phyloP scores from a whole-genome alignment of 92 coral and sea anemone species.

The Porites lobata region DNA sequence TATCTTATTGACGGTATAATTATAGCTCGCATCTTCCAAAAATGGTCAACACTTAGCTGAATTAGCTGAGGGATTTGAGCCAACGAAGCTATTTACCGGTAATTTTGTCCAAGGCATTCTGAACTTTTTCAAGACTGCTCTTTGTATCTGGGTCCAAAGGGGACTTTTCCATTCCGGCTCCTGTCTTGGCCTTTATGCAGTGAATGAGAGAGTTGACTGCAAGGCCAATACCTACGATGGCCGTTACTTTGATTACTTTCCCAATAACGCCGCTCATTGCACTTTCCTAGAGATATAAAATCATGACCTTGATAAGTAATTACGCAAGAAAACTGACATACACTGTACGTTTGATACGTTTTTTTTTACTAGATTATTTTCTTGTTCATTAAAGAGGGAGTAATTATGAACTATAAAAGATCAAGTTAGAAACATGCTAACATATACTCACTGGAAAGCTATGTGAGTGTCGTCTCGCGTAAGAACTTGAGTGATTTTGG shows the following conservation, averaged over 20 bases:
- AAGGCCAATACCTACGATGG: constrained; percentile 34
- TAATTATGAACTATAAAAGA: too few species aligned
- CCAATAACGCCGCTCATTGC: constrained; percentile 26
- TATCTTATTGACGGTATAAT: too few species aligned
- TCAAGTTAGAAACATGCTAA: too few species aligned
- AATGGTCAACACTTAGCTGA: too few species aligned
- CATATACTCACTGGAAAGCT: too few species aligned
- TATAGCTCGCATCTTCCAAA: too few species aligned
- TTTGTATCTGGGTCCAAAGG: constrained; percentile 34
- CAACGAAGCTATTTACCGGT: not conserved
- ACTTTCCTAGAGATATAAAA: constrained; percentile 30
- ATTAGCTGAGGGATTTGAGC: too few species aligned
- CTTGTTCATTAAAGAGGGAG: too few species aligned
- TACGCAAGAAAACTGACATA: not conserved
- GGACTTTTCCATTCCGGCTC: constrained; percentile 47
- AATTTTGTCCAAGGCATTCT: constrained; percentile 33
- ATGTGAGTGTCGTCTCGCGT: too few species aligned
- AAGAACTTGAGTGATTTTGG: too few species aligned
- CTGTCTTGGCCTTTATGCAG: constrained; percentile 33
- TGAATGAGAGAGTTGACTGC: constrained; percentile 42
- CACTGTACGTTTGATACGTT: too few species aligned
- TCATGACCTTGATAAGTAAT: not conserved
- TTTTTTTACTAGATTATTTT: too few species aligned
- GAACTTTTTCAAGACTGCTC: constrained; percentile 25
- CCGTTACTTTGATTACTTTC: constrained; percentile 40